Base-by-base conservation (phyloP, 2,888 invertebrate species). In the Rhagophthalmus giganteus region DNA sequence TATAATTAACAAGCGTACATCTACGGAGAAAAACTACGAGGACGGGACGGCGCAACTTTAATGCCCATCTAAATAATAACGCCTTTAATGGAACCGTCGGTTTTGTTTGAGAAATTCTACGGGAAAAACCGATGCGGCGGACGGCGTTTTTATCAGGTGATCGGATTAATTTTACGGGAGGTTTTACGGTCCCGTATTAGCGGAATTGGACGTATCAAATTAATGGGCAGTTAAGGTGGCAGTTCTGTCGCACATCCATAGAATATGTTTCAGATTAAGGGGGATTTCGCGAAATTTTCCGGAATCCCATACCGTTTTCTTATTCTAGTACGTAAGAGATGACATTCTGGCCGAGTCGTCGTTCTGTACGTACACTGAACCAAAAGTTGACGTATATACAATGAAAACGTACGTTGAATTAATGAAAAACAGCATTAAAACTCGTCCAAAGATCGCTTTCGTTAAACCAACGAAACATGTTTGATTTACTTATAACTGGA, bases 151-250 rank as follows among this genome's bases (percentile, higher is more conserved):
- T 55, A 55, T 55, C 55, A 52, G 47, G 48, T 48, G 47, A 44
- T 33, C 31, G 52, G 55, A 52, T 52, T 55, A 52, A 55, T 48
- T 55, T 55, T 52, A 52, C 47, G 48, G 26, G 50, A 46, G 50
- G 20, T 39, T 54, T 49, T 54, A 50, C 35, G 30, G 40, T 31
- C 13, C 34, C 14, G 57, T 55, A 55, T 55, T 54, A 55, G 49
- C 39, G 32, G 40, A 49, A 52, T 55, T 44, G 54, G 54, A 37
- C 55, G 51, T 50, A 52, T 52, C 47, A 57, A 57, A 57, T 57
- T 57, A 57, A 57, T 57, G 57, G 55, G 40, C 54, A 52, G 54
- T 49, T 57, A 57, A 51, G 37, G 44, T 45, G 38, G 54, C 38
- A 32, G 26, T 38, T 45, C 38, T 40, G 35, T 50, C 44, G 32